Evolutionary conservation across 2,797 vertebrate species (phyloP).

Genomic region (Gymnoscopelus braueri): DNA sequence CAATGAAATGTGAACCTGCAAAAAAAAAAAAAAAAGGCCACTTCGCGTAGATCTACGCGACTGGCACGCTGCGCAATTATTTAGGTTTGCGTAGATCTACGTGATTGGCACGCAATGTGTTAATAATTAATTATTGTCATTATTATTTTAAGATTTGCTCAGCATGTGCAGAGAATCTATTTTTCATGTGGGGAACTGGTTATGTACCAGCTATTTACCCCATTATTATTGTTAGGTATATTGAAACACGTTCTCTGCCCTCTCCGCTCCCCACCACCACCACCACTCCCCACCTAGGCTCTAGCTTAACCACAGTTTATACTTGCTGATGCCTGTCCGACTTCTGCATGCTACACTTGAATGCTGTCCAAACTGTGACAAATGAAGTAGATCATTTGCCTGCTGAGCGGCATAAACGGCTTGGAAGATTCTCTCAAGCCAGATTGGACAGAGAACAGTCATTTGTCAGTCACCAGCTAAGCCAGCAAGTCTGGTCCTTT

Average conservation of each 20-base stretch:
- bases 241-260: slow-evolving; percentile 50
- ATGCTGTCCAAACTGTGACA: slow-evolving; percentile 37
- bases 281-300: neutral
- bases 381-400: slow-evolving; percentile 31
- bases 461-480: slow-evolving; percentile 39
- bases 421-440: slow-evolving; percentile 25
- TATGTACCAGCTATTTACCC: slow-evolving; percentile 39
- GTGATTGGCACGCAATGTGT: too few relatives aligned
- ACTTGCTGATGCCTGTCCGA: slow-evolving; percentile 20
- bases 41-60: too few relatives aligned
- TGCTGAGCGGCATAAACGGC: slow-evolving; percentile 46
- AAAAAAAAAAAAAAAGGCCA: too few relatives aligned
- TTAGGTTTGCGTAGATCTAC: too few relatives aligned
- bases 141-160: slow-evolving; percentile 60
- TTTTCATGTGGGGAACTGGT: slow-evolving; percentile 60
- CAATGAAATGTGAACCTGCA: too few relatives aligned
- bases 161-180: slow-evolving; percentile 40
- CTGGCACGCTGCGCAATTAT: too few relatives aligned
- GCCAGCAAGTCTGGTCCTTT: slow-evolving; percentile 27
- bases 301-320: slow-evolving; percentile 31
- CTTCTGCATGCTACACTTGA: slow-evolving; percentile 13
- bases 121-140: slow-evolving; percentile 40
- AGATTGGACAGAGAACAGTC: slow-evolving; percentile 37
- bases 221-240: slow-evolving; percentile 56
- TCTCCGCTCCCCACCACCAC: neutral